Evolutionary conservation across 2,113 vertebrate genomes (phyloP).

Genomic region (Tauraco erythrolophus): DNA sequence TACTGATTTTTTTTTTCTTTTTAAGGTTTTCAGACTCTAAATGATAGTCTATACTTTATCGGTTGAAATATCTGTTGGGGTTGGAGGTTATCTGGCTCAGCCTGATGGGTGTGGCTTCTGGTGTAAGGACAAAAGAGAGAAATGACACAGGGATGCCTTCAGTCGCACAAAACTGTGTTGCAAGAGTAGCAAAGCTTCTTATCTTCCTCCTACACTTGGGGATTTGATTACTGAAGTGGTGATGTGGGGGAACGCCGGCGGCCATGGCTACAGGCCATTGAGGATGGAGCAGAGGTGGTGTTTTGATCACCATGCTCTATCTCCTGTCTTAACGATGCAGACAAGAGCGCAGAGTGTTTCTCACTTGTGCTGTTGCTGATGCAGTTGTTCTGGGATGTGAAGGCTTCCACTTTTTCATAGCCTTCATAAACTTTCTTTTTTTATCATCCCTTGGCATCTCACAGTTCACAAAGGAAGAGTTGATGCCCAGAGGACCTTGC

Average conservation of each 20-base stretch:
- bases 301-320: neutral
- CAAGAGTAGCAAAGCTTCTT: neutral
- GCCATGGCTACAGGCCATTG: neutral
- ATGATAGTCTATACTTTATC: neutral
- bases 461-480: neutral
- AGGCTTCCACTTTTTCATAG: neutral
- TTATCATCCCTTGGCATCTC: neutral
- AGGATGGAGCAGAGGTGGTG: neutral
- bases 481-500: neutral
- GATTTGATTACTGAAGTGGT: neutral
- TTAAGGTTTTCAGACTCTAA: neutral
- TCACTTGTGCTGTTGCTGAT: neutral
- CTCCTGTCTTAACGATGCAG: neutral
- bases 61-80: neutral
- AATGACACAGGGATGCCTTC: rapidly evolving
- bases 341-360: rapidly evolving
- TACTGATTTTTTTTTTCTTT: neutral
- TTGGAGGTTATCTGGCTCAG: neutral
- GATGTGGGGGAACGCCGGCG: neutral
- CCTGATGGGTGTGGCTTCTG: neutral
- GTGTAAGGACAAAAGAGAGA: neutral
- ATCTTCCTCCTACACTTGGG: neutral
- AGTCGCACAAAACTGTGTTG: neutral
- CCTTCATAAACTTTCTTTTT: neutral
- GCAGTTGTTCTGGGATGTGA: neutral